Evolutionary conservation across 2,113 vertebrate genomes (phyloP).

Genomic region (Pithys albifrons): DNA sequence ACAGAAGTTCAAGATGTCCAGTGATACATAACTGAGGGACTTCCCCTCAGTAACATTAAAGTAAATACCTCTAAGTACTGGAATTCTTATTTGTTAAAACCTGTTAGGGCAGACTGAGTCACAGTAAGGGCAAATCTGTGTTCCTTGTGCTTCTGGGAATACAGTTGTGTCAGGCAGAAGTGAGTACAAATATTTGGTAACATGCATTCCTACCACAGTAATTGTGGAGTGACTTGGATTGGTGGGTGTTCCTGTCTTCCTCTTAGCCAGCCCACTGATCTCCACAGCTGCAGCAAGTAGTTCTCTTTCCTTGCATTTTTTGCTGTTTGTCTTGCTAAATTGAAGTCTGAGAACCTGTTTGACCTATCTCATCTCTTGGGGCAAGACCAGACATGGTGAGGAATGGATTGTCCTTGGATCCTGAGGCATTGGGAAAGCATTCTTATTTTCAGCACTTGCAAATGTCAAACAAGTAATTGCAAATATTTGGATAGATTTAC

Average conservation of each 20-base stretch:
- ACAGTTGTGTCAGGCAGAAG: background rate
- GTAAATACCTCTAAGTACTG: background rate
- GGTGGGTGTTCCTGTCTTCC: background rate
- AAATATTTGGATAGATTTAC: background rate
- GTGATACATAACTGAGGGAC: background rate
- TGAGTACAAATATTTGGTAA: background rate
- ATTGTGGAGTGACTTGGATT: background rate
- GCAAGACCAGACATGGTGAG: conserved; percentile 29
- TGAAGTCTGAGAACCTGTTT: background rate
- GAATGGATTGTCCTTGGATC: background rate
- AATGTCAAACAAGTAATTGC: conserved; percentile 13
- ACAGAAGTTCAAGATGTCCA: background rate
- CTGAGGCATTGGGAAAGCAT: background rate
- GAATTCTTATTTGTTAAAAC: background rate
- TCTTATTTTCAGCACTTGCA: background rate
- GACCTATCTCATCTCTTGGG: background rate
- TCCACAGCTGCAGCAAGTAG: background rate
- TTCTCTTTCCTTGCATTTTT: background rate
- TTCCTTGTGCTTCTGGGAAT: background rate
- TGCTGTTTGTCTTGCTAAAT: background rate
- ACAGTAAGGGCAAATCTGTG: background rate
- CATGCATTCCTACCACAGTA: background rate
- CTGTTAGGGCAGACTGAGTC: background rate
- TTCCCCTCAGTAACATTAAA: background rate
- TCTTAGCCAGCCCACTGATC: background rate